Evolutionary conservation across 2,113 vertebrate species (phyloP), one percentile per base, ranked within the genome.

Genomic region (Dascyllus trimaculatus): DNA sequence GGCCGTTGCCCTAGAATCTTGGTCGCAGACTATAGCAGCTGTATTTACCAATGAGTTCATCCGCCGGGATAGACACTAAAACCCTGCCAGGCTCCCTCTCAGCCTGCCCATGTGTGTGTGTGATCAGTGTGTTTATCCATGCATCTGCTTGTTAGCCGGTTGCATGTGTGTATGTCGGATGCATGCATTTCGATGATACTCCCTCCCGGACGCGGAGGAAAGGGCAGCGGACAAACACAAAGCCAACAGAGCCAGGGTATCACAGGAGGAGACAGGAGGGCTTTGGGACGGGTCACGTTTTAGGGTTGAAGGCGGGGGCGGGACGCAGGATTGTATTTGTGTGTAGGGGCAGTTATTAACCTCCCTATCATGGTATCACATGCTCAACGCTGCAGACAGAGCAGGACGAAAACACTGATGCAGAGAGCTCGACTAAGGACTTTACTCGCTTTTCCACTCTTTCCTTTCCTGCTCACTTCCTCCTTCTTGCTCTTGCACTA

Each of bases 21-120:
- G 88, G 91, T 68, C 85, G 80, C 85, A 92, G 94, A 95, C 93
- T 51, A 1, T 73, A 91, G 94, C 94, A 84, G 89, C 9, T 84
- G 88, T 95, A 95, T 96, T 95, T 90, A 89, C 91, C 87, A 66
- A 81, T 79, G 86, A 93, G 82, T 89, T 95, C 89, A 93, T 92
- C 87, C 24, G 1, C 68, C 4, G 51, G 84, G 88, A 85, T 84
- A 38, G 84, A 79, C 69, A 45, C 65, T 77, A 74, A 79, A 15
- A 19, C 59, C 82, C 66, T 2, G 54, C 54, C 80, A 77, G 63
- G 25, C 46, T 56, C 40, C 17, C 13, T 53, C 18, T 46, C 18
- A 13, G 13, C 40, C 61, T 63, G 35, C 57, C 24, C 54, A 43
- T 46, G 45, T 43, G 43, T 43, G 21, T 68, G 72, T 53, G 51